Evolutionary conservation across 2,888 invertebrate species (phyloP).

Genomic region (Lepidocyrtoides sp.): DNA sequence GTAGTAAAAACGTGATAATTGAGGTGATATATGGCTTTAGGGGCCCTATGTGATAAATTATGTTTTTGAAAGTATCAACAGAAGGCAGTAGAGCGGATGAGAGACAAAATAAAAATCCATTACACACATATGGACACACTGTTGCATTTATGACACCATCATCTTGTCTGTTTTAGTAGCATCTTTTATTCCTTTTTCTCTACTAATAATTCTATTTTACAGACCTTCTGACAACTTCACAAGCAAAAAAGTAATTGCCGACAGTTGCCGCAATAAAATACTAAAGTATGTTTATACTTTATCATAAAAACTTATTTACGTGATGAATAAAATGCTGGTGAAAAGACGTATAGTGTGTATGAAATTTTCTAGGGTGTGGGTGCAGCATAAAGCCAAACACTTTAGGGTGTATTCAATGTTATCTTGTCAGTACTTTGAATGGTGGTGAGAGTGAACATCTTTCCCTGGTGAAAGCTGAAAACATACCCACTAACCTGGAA

Average conservation of each 20-base stretch:
- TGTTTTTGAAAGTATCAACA: neutral
- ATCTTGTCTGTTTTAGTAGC: neutral
- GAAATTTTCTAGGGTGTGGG: too few relatives aligned
- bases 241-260: conserved; percentile 65
- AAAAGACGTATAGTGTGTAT: conserved; percentile 2
- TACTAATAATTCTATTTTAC: neutral
- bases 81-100: neutral
- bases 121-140: conserved; percentile 33
- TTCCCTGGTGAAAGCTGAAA: conserved; percentile 46
- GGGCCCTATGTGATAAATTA: neutral
- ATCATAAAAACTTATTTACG: conserved; percentile 54
- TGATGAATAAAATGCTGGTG: conserved; percentile 27
- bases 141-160: conserved; percentile 42
- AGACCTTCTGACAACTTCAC: neutral
- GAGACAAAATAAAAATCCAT: neutral
- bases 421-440: too few relatives aligned
- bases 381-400: too few relatives aligned
- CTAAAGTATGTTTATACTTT: conserved; percentile 62
- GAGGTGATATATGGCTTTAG: neutral
- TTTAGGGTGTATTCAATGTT: too few relatives aligned
- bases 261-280: conserved; percentile 68
- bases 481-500: neutral
- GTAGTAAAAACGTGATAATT: too few relatives aligned
- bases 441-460: too few relatives aligned
- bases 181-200: neutral